Conservation (phyloP, 2,888 invertebrate genomes). For the Pasiphila rectangulata region DNA sequence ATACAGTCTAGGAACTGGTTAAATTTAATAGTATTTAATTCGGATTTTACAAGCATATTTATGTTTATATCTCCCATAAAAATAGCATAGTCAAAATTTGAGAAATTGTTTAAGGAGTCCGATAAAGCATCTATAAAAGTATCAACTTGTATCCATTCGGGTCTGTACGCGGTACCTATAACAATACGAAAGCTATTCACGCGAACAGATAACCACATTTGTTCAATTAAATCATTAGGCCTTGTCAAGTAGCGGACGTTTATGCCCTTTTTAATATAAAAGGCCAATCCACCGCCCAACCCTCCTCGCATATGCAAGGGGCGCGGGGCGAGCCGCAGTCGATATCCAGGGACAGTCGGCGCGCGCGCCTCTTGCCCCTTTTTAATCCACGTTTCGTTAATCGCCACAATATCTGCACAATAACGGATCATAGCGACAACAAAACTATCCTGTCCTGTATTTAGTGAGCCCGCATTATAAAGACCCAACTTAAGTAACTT, state of each 20-base stretch:
- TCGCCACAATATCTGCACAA: conserved; percentile 1
- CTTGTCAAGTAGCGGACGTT: conserved; percentile 2
- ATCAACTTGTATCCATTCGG: not conserved
- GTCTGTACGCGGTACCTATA: not conserved
- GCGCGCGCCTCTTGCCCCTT: conserved; percentile 2
- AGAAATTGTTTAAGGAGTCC: too few species aligned
- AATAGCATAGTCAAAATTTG: not conserved
- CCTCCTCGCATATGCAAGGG: not conserved
- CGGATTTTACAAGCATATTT: not conserved
- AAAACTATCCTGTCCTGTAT: conserved; percentile 4
- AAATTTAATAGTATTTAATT: not conserved
- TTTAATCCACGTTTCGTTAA: conserved; percentile 3
- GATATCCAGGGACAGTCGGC: conserved; percentile 1
- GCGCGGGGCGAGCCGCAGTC: conserved; percentile 1
- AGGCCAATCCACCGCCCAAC: not conserved
- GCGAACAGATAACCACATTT: conserved; percentile 1
- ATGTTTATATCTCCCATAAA: not conserved
- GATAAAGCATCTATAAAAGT: not conserved
- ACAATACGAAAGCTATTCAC: not conserved
- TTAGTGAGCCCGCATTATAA: conserved; percentile 5
- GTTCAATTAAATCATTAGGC: conserved; percentile 4
- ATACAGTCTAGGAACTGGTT: not conserved
- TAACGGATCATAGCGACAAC: conserved; percentile 2
- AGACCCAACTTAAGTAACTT: conserved; percentile 2
- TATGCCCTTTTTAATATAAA: not conserved